Conservation (phyloP, 2,113 vertebrate genomes). For the Mormyrus iriodes region DNA sequence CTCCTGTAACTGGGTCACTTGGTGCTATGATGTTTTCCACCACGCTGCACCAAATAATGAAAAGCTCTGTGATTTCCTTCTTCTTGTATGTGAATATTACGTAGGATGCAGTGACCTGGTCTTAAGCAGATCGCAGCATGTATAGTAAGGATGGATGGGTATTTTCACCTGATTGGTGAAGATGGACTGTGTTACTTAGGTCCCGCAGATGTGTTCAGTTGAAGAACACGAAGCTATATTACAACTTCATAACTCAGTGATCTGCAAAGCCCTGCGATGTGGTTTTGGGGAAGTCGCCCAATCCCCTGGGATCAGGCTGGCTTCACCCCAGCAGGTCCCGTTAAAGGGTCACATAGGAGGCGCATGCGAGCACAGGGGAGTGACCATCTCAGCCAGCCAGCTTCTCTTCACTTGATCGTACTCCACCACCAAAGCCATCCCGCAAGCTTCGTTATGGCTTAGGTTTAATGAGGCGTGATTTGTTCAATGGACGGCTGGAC, state of each 20-base stretch:
- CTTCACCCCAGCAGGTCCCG: neutral
- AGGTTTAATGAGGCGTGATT: neutral
- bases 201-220: neutral
- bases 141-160: constrained; percentile 1
- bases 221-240: neutral
- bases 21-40: constrained; percentile 45
- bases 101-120: constrained; percentile 18
- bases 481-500: neutral
- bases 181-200: neutral
- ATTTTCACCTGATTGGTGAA: neutral
- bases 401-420: neutral
- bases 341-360: neutral
- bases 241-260: neutral
- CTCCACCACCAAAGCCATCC: neutral
- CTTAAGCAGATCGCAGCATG: neutral
- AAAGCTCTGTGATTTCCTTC: constrained; percentile 1
- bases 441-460: neutral
- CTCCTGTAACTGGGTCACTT: constrained; percentile 22
- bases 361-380: neutral
- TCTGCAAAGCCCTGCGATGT: neutral
- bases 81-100: constrained; percentile 11
- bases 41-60: constrained; percentile 27
- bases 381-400: neutral
- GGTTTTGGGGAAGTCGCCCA: neutral
- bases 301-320: neutral